These are phyloP conservation scores for Crenichthys baileyi DNA, from an alignment of 2,797 vertebrate species.

Conservation along the genomic window DNA sequence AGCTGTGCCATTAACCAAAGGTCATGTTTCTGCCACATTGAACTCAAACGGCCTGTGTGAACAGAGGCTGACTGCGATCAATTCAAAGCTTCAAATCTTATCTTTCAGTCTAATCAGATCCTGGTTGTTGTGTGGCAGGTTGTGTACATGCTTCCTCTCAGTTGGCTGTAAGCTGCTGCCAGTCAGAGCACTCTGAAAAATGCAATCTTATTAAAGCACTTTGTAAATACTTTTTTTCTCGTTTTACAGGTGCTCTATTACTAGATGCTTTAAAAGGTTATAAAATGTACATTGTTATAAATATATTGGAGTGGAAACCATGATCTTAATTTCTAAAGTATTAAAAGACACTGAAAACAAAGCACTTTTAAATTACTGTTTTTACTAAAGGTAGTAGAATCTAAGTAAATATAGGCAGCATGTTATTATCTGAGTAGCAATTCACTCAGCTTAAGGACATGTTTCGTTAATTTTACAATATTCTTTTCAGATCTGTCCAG, in stretches of 20 bases:
- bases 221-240: slow-evolving; percentile 20
- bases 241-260: not conserved
- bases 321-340: slow-evolving; percentile 30
- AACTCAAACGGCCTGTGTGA: slow-evolving; percentile 28
- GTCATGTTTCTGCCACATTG: slow-evolving; percentile 51
- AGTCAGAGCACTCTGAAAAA: slow-evolving; percentile 22
- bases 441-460: not conserved
- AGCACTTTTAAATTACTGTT: slow-evolving; percentile 32
- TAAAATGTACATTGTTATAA: slow-evolving; percentile 51
- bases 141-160: slow-evolving; percentile 25
- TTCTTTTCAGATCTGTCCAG: not conserved
- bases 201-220: not conserved
- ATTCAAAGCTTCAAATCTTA: slow-evolving; percentile 39
- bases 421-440: slow-evolving; percentile 27
- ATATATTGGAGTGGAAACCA: slow-evolving; percentile 63
- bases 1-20: slow-evolving; percentile 57
- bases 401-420: not conserved
- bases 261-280: slow-evolving; percentile 45
- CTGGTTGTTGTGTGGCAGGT: slow-evolving; percentile 34
- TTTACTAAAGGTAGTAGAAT: slow-evolving; percentile 16
- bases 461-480: not conserved
- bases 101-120: slow-evolving; percentile 37
- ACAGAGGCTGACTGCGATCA: slow-evolving; percentile 23
- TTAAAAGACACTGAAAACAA: slow-evolving; percentile 33
- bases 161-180: slow-evolving; percentile 13